Evolutionary conservation across 2,888 invertebrate genomes (phyloP), one percentile per base, ranked within the genome.

Genomic region (Sarcophaga rosellei): DNA sequence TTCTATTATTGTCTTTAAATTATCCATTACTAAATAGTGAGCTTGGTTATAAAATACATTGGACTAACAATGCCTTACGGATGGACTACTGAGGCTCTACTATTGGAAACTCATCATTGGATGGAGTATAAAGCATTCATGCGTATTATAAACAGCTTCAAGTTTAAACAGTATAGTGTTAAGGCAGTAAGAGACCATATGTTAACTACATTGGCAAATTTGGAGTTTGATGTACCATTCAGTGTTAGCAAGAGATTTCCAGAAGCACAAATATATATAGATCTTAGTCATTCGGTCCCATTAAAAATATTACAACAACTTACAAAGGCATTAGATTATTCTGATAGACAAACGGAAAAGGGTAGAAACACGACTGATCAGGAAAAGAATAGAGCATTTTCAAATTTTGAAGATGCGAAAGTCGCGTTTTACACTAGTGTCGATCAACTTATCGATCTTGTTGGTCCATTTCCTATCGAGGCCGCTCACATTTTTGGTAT

Each of bases 261-360:
- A 4, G 45, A 45, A 15, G 59, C 59, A 59, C 4, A 6, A 10
- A 45, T 45, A 45, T 45, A 45, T 45, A n/a, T 59, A 15, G 59
- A 15, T 59, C 15, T 59, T 4, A n/a, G 59, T 59, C 59, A 59
- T 59, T 15, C 59, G 6, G 59, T 59, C 4, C 15, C 59, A n/a
- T 59, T 59, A 15, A 59, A 59, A 59, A 59, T 59, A 15, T n/a
- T 59, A 59, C 59, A 59, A 59, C 59, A 59, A 59, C 15, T 59
- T 10, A 59, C 59, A 10, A 59, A 59, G 15, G 59, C 59, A 10
- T n/a, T 59, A 4, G 59, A n/a, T 59, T 59, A n/a, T 15, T 59
- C 59, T 59, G 59, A 59, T 59, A 15, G 59, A 4, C 59, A 59
- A 59, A 59, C 59, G 5, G 59, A 59, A n/a, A 59, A 59, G n/a